Conservation (phyloP, 2,113 vertebrate species). For the Engraulis encrasicolus region DNA sequence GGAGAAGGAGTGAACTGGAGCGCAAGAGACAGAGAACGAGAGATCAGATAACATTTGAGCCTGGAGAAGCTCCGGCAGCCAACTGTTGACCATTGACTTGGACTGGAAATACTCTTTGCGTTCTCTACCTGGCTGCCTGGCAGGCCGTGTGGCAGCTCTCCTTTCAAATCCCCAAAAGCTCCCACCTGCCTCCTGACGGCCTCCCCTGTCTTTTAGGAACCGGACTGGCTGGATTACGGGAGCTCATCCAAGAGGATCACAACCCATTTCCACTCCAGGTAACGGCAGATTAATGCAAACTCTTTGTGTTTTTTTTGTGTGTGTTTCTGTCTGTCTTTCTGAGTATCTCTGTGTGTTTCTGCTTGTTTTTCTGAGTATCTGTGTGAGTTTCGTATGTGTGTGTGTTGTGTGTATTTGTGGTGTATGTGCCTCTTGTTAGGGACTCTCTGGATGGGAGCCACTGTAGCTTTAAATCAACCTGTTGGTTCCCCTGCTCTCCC, state of each 20-base stretch:
- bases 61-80: constrained; percentile 39
- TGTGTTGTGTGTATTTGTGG: background rate
- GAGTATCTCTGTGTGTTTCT: constrained; percentile 29
- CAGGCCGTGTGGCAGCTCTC: constrained; percentile 41
- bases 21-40: constrained; percentile 54
- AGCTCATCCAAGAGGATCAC: constrained; percentile 53
- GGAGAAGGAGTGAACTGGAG: constrained; percentile 36
- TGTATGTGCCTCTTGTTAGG: too few species aligned
- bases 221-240: constrained; percentile 21
- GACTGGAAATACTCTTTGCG: constrained; percentile 25
- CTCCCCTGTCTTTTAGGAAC: constrained; percentile 46
- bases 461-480: constrained; percentile 50
- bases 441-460: background rate
- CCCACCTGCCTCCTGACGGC: background rate
- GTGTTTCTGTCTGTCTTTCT: constrained; percentile 33
- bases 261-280: constrained; percentile 55
- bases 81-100: constrained; percentile 41
- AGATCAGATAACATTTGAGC: background rate
- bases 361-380: constrained; percentile 37
- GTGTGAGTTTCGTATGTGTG: constrained; percentile 1
- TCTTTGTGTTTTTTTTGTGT: too few species aligned
- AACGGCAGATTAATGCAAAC: constrained; percentile 48
- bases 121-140: constrained; percentile 41
- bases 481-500: constrained; percentile 31
- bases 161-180: background rate